phyloP scores from a whole-genome alignment of 2,113 vertebrate genomes.

The Phalacrocorax carbo region DNA sequence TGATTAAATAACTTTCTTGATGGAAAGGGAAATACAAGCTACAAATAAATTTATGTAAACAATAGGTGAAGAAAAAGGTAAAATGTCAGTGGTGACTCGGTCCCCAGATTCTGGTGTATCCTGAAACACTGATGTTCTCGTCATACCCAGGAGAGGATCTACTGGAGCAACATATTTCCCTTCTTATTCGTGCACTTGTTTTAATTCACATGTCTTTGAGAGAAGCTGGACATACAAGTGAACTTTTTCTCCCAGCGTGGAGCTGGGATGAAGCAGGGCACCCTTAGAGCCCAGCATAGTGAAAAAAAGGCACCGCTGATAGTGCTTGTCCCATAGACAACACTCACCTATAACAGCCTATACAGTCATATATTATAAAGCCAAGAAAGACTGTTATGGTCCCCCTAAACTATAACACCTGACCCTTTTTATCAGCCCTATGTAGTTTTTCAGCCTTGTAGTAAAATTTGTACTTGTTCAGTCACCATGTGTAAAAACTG shows the following conservation, averaged over 20 bases:
- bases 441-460: not conserved
- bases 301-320: fast-evolving
- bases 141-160: not conserved
- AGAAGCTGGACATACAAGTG: not conserved
- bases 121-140: not conserved
- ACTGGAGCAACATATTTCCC: not conserved
- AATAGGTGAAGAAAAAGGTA: not conserved
- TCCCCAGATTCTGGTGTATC: not conserved
- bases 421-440: not conserved
- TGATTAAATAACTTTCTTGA: not conserved
- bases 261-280: not conserved
- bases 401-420: not conserved
- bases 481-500: not conserved
- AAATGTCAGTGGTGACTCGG: not conserved
- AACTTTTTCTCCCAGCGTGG: not conserved
- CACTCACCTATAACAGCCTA: not conserved
- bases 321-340: not conserved
- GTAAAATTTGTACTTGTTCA: not conserved
- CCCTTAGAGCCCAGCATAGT: not conserved
- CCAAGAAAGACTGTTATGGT: not conserved
- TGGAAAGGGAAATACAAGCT: not conserved
- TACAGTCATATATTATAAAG: not conserved
- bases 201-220: not conserved
- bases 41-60: not conserved
- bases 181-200: not conserved